Evolutionary conservation across 2,113 vertebrate genomes (phyloP), one percentile per base, ranked within the genome.

Genomic region (Elanus axillaris): DNA sequence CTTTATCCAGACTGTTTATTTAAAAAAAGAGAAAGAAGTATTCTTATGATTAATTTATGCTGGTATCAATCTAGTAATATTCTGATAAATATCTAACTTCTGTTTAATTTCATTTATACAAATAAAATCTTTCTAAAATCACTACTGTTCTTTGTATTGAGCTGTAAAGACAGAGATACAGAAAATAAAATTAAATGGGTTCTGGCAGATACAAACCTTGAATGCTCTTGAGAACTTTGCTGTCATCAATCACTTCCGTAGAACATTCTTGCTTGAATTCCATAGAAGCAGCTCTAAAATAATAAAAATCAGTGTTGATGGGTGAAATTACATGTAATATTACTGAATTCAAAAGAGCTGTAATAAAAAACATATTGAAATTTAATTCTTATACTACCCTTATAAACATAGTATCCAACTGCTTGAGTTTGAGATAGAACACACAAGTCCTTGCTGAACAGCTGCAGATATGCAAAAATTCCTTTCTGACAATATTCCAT

Each of bases 121-220:
- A 64, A 73, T 31, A 67, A 78, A 76, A 55, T 42, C 17, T 84
- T 64, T 36, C 16, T 45, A 59, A 50, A 1, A 3, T 55, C 17
- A 20, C 26, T 62, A 23, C 1, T 62, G 27, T 32, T 89, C 40
- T 63, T 72, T 50, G 34, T 4, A 1, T 67, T 56, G 29, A 73
- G 8, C 42, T 72, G 23, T 34, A 82, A 84, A 76, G 20, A 88
- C 1, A 93, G 38, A 47, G 21, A 66, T 8, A 92, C 1, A 42
- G 58, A 94, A 87, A 93, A 56, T 32, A 58, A 86, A 95, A 85
- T 40, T 62, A 52, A 68, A 50, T 56, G 7, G 14, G n/a, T 88
- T 69, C 34, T 69, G n/a, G 19, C 56, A 73, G 50, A 88, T 10
- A 92, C 97, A 83, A 95, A 98, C 98, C 98, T 98, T 98, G 98